Evolutionary conservation across 2,888 invertebrate species (phyloP).

Genomic region (Hypercompe scribonia): DNA sequence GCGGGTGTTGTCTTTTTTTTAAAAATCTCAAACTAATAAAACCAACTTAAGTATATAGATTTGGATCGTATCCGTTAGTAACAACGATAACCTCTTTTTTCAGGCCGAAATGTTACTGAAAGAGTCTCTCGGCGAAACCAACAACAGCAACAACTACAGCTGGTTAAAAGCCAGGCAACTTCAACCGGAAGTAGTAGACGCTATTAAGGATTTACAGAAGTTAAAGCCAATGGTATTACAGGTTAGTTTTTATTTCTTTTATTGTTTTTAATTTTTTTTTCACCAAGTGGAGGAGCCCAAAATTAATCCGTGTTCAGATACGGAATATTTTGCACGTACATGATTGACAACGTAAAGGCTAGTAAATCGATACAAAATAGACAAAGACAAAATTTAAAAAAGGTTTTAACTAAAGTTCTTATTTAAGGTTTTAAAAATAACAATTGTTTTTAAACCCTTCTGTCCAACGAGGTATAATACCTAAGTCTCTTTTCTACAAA

Average conservation of each 20-base stretch:
- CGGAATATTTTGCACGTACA: no score
- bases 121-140: slow-evolving; percentile 50
- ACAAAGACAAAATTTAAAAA: neutral
- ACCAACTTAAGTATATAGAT: no score
- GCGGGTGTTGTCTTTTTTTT: no score
- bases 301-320: no score
- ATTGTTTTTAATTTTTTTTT: neutral
- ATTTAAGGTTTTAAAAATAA: no score
- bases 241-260: slow-evolving; percentile 41
- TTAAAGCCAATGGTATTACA: slow-evolving; percentile 59
- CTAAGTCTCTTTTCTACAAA: no score
- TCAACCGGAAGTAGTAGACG: slow-evolving; percentile 27
- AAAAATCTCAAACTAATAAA: no score
- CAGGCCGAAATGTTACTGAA: slow-evolving; percentile 62
- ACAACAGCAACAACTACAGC: slow-evolving; percentile 57
- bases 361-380: neutral
- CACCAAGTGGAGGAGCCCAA: neutral
- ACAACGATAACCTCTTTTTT: slow-evolving; percentile 4
- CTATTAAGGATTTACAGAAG: slow-evolving; percentile 52
- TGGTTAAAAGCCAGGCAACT: slow-evolving; percentile 60
- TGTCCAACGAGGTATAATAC: no score
- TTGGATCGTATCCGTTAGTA: neutral
- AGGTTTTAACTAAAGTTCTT: neutral
- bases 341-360: no score
- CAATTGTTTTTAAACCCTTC: no score